Conservation (phyloP, 2,888 invertebrate genomes). For the Seira ritae region DNA sequence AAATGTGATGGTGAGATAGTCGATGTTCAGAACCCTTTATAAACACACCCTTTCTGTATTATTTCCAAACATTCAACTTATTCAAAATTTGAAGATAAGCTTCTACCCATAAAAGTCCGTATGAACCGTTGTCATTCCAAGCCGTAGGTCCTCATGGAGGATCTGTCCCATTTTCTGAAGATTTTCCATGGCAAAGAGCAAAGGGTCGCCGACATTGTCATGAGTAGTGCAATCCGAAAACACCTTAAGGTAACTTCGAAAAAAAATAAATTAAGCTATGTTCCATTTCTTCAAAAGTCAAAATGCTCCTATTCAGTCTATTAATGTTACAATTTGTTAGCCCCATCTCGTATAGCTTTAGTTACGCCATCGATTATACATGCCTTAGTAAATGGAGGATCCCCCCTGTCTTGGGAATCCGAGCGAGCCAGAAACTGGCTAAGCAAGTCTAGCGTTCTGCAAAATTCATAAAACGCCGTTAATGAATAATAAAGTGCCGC, state of each 20-base stretch:
- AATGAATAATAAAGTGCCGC: neutral
- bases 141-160: constrained; percentile 55
- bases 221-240: constrained; percentile 46
- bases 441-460: constrained; percentile 44
- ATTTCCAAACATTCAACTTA: too few species aligned
- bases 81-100: neutral
- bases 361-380: constrained; percentile 23
- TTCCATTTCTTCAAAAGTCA: too few species aligned
- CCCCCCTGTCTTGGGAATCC: neutral
- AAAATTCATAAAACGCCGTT: neutral
- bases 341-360: constrained; percentile 48
- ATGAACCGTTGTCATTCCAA: constrained; percentile 42
- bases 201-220: constrained; percentile 5
- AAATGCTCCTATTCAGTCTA: too few species aligned
- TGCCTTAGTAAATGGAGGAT: constrained; percentile 24
- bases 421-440: constrained; percentile 32
- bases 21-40: constrained; percentile 58
- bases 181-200: constrained; percentile 42
- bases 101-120: constrained; percentile 57
- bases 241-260: constrained; percentile 43
- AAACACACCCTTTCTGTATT: too few species aligned
- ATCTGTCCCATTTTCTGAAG: constrained; percentile 56
- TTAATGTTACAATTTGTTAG: constrained; percentile 50
- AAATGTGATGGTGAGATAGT: constrained; percentile 53
- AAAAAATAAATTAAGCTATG: too few species aligned